Evolutionary conservation across 2,888 invertebrate genomes (phyloP), one percentile per base, ranked within the genome.

Genomic region (Cyaniris semiargus): DNA sequence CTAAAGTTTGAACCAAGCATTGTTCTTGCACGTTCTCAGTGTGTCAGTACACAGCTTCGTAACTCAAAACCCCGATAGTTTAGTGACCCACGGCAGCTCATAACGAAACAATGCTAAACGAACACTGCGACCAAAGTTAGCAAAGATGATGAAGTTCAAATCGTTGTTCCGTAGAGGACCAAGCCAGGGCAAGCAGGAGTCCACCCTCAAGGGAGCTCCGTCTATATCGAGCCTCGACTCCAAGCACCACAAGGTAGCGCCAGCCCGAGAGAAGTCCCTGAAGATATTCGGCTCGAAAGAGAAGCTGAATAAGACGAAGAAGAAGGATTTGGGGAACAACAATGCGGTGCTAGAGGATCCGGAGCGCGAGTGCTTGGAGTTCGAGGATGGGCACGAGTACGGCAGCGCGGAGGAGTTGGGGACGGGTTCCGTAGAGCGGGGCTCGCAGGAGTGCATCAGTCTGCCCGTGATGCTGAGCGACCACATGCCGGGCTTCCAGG

Each of bases 121-220:
- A 92, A 86, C 88, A 90, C 89, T 92, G 89, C 89, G 85, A 89
- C 91, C 88, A 91, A 82, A 86, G 86, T 83, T 85, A 86, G 84
- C 87, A 93, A 96, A 95, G 94, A 97, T 97, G 97, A 97, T 97
- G 96, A 97, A 97, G 95, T 96, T 97, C 94, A 97, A 97, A 96
- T 97, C 97, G 87, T 96, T 97, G 91, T 97, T 97, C 95, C 97
- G 97, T 95, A 97, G 97, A 96, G 97, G 97, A 87, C 96, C 96
- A 89, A 95, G 95, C 86, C 94, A 93, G 85, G 93, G 93, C 84
- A 94, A 95, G 85, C 93, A 94, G 88, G 89, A 95, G 88, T 84
- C 89, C 78, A 88, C 94, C 83, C 84, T 96, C 72, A 95, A 95
- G 81, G 94, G 95, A 81, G 95, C 96, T 58, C 95, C 96, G 8